Evolutionary conservation across 1,140 invertebrate species (phyloP).

Genomic region (Drosophila sp.): DNA sequence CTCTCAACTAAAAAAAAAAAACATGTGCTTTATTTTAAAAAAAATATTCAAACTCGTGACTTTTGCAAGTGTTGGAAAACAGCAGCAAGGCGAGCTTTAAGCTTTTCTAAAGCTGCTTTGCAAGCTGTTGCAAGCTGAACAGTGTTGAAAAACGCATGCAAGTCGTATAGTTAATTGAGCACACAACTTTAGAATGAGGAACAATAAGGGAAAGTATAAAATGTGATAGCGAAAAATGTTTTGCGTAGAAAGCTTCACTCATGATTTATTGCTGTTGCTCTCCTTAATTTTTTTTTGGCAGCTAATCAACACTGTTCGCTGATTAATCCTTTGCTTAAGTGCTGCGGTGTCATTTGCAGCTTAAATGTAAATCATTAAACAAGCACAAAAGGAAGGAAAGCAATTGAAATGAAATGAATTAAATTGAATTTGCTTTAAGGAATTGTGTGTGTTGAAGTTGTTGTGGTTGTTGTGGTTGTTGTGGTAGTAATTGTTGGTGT

Average conservation of each 20-base stretch:
- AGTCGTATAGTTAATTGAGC: no score
- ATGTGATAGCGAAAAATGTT: no score
- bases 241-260: no score
- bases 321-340: constrained; percentile 27
- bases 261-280: no score
- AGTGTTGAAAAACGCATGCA: neutral
- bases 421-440: constrained; percentile 13
- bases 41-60: no score
- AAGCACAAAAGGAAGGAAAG: constrained; percentile 16
- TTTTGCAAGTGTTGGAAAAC: neutral
- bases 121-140: no score
- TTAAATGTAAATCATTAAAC: constrained; percentile 36
- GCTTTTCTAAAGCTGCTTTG: neutral
- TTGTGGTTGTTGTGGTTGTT: neutral
- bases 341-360: constrained; percentile 21
- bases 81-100: neutral
- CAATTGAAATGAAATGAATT: neutral
- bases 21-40: neutral
- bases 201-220: no score
- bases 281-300: no score
- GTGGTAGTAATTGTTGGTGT: neutral
- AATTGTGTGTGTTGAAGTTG: constrained; percentile 1
- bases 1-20: neutral
- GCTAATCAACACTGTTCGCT: neutral
- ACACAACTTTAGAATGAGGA: no score